Base-by-base conservation (phyloP, 2,113 vertebrate species). In the Pygoscelis antarcticus region DNA sequence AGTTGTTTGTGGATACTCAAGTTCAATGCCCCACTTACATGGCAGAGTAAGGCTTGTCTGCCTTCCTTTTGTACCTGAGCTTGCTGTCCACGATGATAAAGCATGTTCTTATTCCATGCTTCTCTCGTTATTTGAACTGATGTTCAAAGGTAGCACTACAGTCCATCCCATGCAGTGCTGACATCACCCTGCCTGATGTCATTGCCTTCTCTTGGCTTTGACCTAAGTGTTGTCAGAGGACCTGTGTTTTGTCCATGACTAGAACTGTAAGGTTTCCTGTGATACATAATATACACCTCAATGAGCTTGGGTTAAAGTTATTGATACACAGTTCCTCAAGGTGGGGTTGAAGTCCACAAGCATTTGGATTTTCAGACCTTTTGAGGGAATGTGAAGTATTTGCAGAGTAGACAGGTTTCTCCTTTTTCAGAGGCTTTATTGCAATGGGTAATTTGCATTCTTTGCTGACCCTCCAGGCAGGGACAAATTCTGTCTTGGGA, bases 11-110 rank as follows among this genome's bases (percentile, higher is more conserved):
- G 85, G 96, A 98, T 49, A 87, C 75, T 11, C 77, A 81, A n/a
- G 84, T 98, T 69, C 97, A 76, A 6, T 99, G 99, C 27, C 99
- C 99, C 10, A 97, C 98, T 88, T 97, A 97, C 94, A 62, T 99
- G 36, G 93, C 98, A 96, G 96, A 96, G 98, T 98, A 98, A 96
- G 96, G 69, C 71, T 77, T 58, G 13, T 69, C 82, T 81, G 15
- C 20, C 38, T 65, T 82, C 14, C 14, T 96, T 78, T 89, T 84
- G 14, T 34, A n/a, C 23, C 27, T 47, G 7, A 70, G 7, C 26
- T 70, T 81, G 52, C 64, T 74, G n/a, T 72, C n/a, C 15, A 5
- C 44, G 52, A 18, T 75, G 72, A 46, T 16, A 49, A 87, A 79
- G 10, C 51, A 36, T 51, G 18, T 79, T 93, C 44, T 71, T 68